A percentile compares a stretch with the other conserved stretches of the same genome.
Conservation (phyloP, 2,113 vertebrate species). For the Hymenochirus boettgeri region DNA sequence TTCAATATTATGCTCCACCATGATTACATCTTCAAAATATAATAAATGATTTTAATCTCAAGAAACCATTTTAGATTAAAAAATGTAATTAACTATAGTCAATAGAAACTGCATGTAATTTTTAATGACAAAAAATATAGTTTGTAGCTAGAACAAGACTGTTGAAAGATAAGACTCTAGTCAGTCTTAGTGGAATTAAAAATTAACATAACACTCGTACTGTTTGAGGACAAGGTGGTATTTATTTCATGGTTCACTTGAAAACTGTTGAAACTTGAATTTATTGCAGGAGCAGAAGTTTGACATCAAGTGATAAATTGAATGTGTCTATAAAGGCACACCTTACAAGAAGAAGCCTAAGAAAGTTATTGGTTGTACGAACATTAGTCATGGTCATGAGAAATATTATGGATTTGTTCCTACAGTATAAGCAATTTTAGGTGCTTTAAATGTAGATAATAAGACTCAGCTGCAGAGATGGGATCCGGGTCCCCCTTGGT, state of each 20-base stretch:
- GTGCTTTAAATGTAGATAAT: no score
- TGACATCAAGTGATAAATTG: no score
- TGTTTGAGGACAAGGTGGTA: conserved; percentile 9
- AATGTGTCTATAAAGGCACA: no score
- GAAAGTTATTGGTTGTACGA: no score
- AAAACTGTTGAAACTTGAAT: conserved; percentile 29
- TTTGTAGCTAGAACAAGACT: conserved; percentile 8
- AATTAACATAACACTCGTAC: conserved; percentile 30
- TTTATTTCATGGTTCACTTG: conserved; percentile 31
- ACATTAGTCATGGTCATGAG: no score
- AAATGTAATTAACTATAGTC: conserved; percentile 34
- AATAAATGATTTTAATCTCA: conserved; percentile 31
- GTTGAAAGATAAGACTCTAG: conserved; percentile 27
- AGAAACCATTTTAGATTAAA: conserved; percentile 27
- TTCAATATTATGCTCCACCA: neutral
- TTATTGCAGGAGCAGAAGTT: conserved; percentile 3
- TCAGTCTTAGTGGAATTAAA: conserved; percentile 15
- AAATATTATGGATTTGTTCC: no score
- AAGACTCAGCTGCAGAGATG: no score
- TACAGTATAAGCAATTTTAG: no score
- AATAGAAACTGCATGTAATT: conserved; percentile 18
- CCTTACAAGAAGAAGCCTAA: no score
- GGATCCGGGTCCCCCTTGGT: no score
- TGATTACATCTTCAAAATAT: conserved; percentile 32
- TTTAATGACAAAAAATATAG: conserved; percentile 28